Base-by-base conservation (phyloP, 2,888 invertebrate genomes). In the Agrenia bidenticulata region DNA sequence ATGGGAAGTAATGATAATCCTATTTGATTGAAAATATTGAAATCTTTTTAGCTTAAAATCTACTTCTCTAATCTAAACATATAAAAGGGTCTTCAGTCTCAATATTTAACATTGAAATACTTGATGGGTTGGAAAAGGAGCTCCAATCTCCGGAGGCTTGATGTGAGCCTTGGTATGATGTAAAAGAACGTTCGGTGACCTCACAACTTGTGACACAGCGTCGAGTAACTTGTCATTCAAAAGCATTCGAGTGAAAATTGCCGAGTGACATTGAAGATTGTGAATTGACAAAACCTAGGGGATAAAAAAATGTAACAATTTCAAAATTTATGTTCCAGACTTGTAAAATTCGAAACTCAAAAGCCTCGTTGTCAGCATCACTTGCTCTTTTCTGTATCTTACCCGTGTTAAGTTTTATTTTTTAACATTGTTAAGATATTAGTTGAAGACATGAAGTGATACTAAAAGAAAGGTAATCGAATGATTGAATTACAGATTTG, bases 1-100 rank as follows among this genome's bases (percentile, higher is more conserved):
- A 83, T 0, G 85, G 85, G 75, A 85, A 86, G 73, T 85, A 85
- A 56, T 82, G 85, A 72, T 86, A 86, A 67, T 85, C 86, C 82
- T 85, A 50, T 15, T 17, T 45, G 5, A 45, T 45, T 45, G 19
- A 45, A 11, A 32, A 7, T 45, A 45, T 45, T 45, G 19, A 45
- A 11, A 32, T 32, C 5, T 32, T 32, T 11, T 4, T 32, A 4
- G 32, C 11, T 32, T 7, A 32, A 32, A 32, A 32, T 7, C 32
- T 32, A n/a, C n/a, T n/a, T n/a, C n/a, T n/a, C n/a, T n/a, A n/a
- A n/a, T n/a, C n/a, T n/a, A n/a, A n/a, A n/a, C n/a, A n/a, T n/a
- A n/a, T n/a, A n/a, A n/a, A n/a, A n/a, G n/a, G n/a, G n/a, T n/a
- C n/a, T n/a, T n/a, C n/a, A n/a, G n/a, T n/a, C n/a, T n/a, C n/a